Evolutionary conservation across 1,140 invertebrate species (phyloP).

Genomic region (Pachyrhynchus sulphureomaculatus): DNA sequence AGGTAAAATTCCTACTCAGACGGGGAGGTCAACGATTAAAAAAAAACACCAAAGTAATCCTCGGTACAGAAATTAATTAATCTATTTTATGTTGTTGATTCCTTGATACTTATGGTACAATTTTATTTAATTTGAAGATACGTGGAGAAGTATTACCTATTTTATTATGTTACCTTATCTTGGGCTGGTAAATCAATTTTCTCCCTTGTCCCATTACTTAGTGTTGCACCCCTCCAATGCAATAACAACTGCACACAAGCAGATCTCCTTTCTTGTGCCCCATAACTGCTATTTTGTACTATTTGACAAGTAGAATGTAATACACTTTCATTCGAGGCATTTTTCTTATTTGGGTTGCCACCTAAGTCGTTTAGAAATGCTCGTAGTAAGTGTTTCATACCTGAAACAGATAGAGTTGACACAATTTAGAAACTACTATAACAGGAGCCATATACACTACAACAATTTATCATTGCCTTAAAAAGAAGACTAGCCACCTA

Average conservation of each 20-base stretch:
- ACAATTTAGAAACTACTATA: neutral
- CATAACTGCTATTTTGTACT: slow-evolving; percentile 54
- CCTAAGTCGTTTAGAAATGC: slow-evolving; percentile 67
- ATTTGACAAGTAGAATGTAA: slow-evolving; percentile 66
- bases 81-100: too few species aligned
- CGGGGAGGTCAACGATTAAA: too few species aligned
- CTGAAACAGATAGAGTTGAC: slow-evolving; percentile 34
- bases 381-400: slow-evolving; percentile 61
- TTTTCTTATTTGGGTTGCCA: slow-evolving; percentile 72
- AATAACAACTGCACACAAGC: slow-evolving; percentile 64
- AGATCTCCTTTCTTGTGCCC: slow-evolving; percentile 60
- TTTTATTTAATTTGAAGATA: too few species aligned
- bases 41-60: too few species aligned
- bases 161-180: slow-evolving; percentile 66
- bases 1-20: too few species aligned
- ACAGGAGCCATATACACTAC: neutral
- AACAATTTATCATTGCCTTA: too few species aligned
- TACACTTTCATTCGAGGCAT: slow-evolving; percentile 64
- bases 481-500: too few species aligned
- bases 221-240: slow-evolving; percentile 61
- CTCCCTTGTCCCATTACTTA: slow-evolving; percentile 60
- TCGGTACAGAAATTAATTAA: too few species aligned
- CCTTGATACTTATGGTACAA: too few species aligned
- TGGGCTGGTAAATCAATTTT: slow-evolving; percentile 60
- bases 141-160: too few species aligned